A percentile compares a stretch with the other conserved stretches of the same genome.
Evolutionary conservation across 92 coral and sea anemone genomes (phyloP).

Genomic region (Siderastrea siderea): DNA sequence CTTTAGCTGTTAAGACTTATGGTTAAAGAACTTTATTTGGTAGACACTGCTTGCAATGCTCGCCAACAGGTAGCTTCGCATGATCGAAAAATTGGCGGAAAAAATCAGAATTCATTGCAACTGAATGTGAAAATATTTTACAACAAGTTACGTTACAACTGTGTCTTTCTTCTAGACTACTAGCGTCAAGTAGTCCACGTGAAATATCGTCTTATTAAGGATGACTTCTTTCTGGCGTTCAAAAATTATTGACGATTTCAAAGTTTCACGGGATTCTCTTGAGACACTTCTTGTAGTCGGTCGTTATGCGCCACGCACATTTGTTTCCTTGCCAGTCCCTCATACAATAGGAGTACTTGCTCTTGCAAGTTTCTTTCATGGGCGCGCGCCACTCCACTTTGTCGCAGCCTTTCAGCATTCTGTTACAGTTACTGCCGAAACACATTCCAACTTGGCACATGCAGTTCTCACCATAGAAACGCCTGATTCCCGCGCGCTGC

Average conservation of each 20-base stretch:
- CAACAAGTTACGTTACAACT: background rate
- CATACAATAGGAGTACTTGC: slow-evolving; percentile 78
- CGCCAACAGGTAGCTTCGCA: background rate
- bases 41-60: background rate
- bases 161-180: background rate
- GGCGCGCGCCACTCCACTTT: slow-evolving; percentile 61
- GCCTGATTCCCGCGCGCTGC: slow-evolving; percentile 85
- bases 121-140: background rate
- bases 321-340: slow-evolving; percentile 46
- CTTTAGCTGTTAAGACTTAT: background rate
- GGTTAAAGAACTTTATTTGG: background rate
- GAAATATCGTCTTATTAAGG: background rate
- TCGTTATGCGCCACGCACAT: slow-evolving; percentile 32
- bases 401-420: slow-evolving; percentile 46
- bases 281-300: slow-evolving; percentile 60
- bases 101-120: background rate
- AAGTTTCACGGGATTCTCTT: slow-evolving; percentile 59
- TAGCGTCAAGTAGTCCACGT: background rate
- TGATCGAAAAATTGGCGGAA: background rate
- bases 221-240: background rate
- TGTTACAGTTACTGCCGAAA: slow-evolving; percentile 69
- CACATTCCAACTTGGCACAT: slow-evolving; percentile 85
- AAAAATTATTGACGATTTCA: background rate
- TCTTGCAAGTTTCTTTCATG: slow-evolving; percentile 65
- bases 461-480: slow-evolving; percentile 88